Base-by-base conservation (phyloP, 2,113 vertebrate species). In the Climacteris rufus region DNA sequence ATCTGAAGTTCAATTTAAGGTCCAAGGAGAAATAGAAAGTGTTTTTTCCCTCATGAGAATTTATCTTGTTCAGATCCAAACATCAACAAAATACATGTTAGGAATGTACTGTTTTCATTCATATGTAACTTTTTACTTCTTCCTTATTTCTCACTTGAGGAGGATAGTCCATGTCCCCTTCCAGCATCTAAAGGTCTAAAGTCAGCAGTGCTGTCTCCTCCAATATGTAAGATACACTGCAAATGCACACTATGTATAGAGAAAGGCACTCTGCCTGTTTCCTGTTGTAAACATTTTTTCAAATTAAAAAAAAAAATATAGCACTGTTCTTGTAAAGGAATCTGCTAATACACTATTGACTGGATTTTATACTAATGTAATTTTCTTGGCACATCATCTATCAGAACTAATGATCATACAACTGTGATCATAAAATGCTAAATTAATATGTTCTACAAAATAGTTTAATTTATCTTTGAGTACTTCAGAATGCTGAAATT, bases 1-100 rank as follows among this genome's bases (percentile, higher is more conserved):
- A 83, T 89, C 66, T 78, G 47, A 96, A 88, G 76, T 68, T 88
- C 90, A 94, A 87, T 92, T 87, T 81, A 79, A 70, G 56, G 63
- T 52, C 74, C 25, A 69, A 72, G 35, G 64, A 83, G 57, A 63
- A 61, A 84, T 35, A 49, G 71, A 89, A 86, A 92, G 49, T 59
- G 8, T 31, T 42, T 87, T 78, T 69, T 66, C 40, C 31, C 65
- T 83, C 49, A 9, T 4, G 52, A 84, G 64, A 89, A 78, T 93
- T 74, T 76, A 37, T 47, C 83, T 91, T 39, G 21, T 49, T 93
- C 70, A 80, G 50, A 61, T 54, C 30, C 39, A 85, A 94, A 63
- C 42, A 76, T 20, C 61, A 92, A 63, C 28, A 87, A 87, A 91
- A 83, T 45, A 72, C 21, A 50, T 3, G 8, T 52, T 93, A 78